Evolutionary conservation across 1,140 invertebrate genomes (phyloP).

Genomic region (Polypedilum pembai): DNA sequence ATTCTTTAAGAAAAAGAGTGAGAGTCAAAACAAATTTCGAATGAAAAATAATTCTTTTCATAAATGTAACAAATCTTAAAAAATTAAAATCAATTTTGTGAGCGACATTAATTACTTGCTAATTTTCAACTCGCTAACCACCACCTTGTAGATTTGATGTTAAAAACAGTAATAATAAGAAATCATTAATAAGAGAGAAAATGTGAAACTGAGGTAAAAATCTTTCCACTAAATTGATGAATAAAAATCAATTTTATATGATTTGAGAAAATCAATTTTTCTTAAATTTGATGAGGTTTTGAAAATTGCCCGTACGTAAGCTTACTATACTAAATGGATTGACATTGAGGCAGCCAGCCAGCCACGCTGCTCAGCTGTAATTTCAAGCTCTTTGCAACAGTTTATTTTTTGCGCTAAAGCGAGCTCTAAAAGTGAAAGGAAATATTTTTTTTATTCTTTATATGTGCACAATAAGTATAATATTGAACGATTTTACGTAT

Average conservation of each 20-base stretch:
- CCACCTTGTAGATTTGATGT: too few relatives aligned
- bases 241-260: constrained; percentile 7
- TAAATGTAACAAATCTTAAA: too few relatives aligned
- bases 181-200: too few relatives aligned
- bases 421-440: constrained; percentile 11
- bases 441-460: constrained; percentile 4
- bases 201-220: too few relatives aligned
- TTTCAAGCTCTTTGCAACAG: background rate
- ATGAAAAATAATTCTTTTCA: too few relatives aligned
- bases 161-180: too few relatives aligned
- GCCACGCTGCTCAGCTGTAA: background rate
- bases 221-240: too few relatives aligned
- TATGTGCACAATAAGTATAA: background rate
- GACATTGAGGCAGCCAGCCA: background rate
- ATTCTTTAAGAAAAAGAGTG: too few relatives aligned
- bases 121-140: too few relatives aligned
- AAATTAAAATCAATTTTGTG: too few relatives aligned
- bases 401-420: background rate
- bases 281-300: background rate
- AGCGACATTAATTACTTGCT: too few relatives aligned
- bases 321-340: background rate
- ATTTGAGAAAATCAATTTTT: constrained; percentile 19
- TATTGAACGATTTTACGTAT: constrained; percentile 1
- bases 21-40: too few relatives aligned
- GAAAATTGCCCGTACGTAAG: background rate